Percentiles rank a stretch among this genome's conserved stretches.
phyloP scores from a whole-genome alignment of 2,888 invertebrate species.

The Lasiommata megera region DNA sequence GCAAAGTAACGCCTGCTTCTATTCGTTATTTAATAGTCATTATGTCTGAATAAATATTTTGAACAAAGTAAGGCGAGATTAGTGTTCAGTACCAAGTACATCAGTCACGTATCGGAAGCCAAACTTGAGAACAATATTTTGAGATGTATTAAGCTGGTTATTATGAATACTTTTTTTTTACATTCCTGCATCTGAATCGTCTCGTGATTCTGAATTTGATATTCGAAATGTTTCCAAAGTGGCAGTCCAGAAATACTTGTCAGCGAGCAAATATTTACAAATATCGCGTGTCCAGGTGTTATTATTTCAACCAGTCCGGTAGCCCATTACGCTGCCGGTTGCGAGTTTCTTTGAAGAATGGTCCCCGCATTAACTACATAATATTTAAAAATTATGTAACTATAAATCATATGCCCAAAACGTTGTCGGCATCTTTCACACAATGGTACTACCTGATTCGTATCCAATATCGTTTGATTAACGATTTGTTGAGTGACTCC shows the following conservation, averaged over 20 bases:
- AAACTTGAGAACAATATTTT: too few species aligned
- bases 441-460: constrained; percentile 77
- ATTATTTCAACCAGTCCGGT: constrained; percentile 41
- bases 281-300: constrained; percentile 24
- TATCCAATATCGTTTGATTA: constrained; percentile 76
- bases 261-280: constrained; percentile 24
- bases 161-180: too few species aligned
- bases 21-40: too few species aligned
- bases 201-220: too few species aligned
- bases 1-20: too few species aligned
- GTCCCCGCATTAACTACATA: constrained; percentile 52
- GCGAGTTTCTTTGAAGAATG: constrained; percentile 45
- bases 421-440: constrained; percentile 63
- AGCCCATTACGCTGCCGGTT: constrained; percentile 42
- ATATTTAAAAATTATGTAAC: constrained; percentile 62
- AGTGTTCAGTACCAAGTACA: too few species aligned
- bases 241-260: constrained; percentile 1
- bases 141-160: too few species aligned
- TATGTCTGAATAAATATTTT: too few species aligned
- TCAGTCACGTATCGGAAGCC: too few species aligned
- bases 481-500: constrained; percentile 79
- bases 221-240: background rate
- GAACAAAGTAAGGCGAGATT: too few species aligned
- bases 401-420: constrained; percentile 69
- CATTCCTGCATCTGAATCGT: too few species aligned